These are phyloP conservation scores for Chelonus formosanus DNA, from an alignment of 2,888 invertebrate genomes.

Conservation along the genomic window DNA sequence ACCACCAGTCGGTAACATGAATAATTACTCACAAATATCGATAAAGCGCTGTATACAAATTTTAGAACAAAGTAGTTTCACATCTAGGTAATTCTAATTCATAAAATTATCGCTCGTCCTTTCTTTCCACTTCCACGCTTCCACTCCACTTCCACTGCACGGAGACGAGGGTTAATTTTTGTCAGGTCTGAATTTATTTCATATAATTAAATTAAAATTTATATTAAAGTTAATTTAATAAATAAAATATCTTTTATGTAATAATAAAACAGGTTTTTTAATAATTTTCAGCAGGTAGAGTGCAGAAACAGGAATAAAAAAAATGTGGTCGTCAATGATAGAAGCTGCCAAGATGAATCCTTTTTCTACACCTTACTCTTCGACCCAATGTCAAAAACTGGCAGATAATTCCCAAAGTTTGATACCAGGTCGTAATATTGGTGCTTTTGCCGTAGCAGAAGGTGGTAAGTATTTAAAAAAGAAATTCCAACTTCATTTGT, in stretches of 20 bases:
- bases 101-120: constrained; percentile 23
- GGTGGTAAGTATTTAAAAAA: constrained; percentile 56
- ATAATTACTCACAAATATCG: too few species aligned
- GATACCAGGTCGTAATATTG: constrained; percentile 61
- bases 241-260: background rate
- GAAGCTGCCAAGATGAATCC: constrained; percentile 65
- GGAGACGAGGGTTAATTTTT: constrained; percentile 46
- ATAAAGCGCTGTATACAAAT: too few species aligned
- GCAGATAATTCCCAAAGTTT: constrained; percentile 52
- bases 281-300: constrained; percentile 40
- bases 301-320: constrained; percentile 23
- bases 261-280: constrained; percentile 14
- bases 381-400: constrained; percentile 61
- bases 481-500: background rate
- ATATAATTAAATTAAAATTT: background rate
- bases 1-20: too few species aligned
- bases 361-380: constrained; percentile 61
- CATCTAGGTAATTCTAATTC: constrained; percentile 12
- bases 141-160: constrained; percentile 53
- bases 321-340: constrained; percentile 64
- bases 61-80: constrained; percentile 12
- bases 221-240: background rate
- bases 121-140: constrained; percentile 48
- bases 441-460: constrained; percentile 58
- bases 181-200: constrained; percentile 25